A percentile compares a stretch with the other conserved stretches of the same genome.
These are phyloP conservation scores for Podarcis raffonei DNA, from an alignment of 2,113 vertebrate genomes.

Conservation along the genomic window DNA sequence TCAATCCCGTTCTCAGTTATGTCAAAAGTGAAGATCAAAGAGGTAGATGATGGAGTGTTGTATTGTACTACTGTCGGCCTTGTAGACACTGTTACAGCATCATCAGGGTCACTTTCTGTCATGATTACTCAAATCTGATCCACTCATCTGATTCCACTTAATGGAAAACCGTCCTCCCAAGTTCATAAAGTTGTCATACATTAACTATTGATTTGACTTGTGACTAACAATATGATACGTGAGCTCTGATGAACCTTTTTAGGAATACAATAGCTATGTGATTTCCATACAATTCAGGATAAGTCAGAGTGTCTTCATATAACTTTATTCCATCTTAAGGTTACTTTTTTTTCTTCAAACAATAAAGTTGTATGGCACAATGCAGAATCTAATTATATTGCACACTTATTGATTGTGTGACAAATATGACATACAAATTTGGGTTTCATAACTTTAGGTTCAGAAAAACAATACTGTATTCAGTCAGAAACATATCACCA, in stretches of 20 bases:
- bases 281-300: not conserved
- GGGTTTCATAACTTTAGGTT: not conserved
- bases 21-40: conserved; percentile 15
- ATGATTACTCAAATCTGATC: conserved; percentile 7
- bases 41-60: not conserved
- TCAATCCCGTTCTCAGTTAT: not conserved
- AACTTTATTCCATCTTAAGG: not conserved
- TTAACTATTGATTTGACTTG: not conserved
- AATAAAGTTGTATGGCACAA: not conserved
- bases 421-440: not conserved
- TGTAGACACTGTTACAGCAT: not conserved
- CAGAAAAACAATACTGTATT: not conserved
- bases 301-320: not conserved
- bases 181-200: not conserved
- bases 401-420: not conserved
- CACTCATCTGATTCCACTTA: not conserved
- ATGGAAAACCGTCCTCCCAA: not conserved
- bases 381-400: not conserved
- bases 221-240: not conserved
- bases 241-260: not conserved
- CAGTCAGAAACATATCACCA: no score
- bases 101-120: not conserved
- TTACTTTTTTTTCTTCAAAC: conserved; percentile 6
- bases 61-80: conserved; percentile 3
- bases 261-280: not conserved